phyloP scores from a whole-genome alignment of 37 sponge, comb jelly and placozoan genomes.

The Aplysina aerophoba region DNA sequence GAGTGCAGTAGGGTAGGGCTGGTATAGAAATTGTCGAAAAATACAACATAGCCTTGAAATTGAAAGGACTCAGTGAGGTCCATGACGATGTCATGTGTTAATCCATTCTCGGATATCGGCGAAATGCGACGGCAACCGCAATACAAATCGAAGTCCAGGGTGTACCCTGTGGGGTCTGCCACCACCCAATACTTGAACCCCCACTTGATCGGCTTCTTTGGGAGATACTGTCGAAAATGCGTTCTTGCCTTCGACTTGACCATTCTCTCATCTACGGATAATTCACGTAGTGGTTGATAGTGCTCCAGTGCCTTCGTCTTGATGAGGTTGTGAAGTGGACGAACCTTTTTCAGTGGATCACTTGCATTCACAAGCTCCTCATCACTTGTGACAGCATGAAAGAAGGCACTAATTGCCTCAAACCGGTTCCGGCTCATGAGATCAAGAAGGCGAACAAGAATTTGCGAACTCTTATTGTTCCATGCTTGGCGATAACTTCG shows the following conservation, averaged over 20 bases:
- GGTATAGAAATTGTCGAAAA: slow-evolving; percentile 58
- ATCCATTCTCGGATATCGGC: slow-evolving; percentile 5
- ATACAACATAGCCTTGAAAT: slow-evolving; percentile 57
- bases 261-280: slow-evolving; percentile 33
- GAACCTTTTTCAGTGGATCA: neutral
- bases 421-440: neutral
- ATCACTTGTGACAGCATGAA: neutral
- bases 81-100: slow-evolving; percentile 46
- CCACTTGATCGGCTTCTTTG: slow-evolving; percentile 42
- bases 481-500: neutral
- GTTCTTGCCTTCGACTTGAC: slow-evolving; percentile 18
- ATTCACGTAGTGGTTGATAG: slow-evolving; percentile 13
- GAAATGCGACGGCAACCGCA: neutral
- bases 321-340: neutral
- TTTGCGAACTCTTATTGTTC: neutral
- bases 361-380: neutral
- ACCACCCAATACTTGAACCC: slow-evolving; percentile 41
- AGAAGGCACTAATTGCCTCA: slow-evolving; percentile 13
- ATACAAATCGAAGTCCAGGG: slow-evolving; percentile 35
- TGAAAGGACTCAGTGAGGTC: neutral
- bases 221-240: slow-evolving; percentile 38
- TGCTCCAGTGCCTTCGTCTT: neutral
- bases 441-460: neutral
- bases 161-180: slow-evolving; percentile 37
- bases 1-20: slow-evolving; percentile 16